Conservation (phyloP, 2,113 vertebrate species). For the Cyprinodon tularosa region DNA sequence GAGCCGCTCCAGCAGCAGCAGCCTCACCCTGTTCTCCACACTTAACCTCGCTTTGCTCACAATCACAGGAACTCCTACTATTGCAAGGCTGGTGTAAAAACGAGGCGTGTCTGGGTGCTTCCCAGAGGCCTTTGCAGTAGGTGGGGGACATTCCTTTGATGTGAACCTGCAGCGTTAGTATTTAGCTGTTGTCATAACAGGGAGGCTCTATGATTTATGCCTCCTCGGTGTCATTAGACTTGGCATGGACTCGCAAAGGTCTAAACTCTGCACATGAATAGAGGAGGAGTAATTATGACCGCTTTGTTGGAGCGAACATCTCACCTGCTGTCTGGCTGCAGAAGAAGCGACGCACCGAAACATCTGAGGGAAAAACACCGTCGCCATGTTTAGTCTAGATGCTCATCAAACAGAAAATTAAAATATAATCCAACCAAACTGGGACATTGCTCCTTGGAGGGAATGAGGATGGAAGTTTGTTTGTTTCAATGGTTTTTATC, state of each 20-base stretch:
- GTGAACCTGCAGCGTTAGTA: constrained; percentile 48
- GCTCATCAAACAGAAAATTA: not conserved
- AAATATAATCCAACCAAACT: too few species aligned
- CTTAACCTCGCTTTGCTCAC: constrained; percentile 27
- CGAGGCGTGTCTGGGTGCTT: constrained; percentile 43
- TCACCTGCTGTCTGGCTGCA: not conserved
- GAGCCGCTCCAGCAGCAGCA: not conserved
- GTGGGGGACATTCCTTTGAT: constrained; percentile 38
- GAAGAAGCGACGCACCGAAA: not conserved
- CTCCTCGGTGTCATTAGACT: not conserved
- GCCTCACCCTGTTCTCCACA: not conserved
- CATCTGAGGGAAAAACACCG: too few species aligned
- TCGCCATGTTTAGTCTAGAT: not conserved
- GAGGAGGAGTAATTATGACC: not conserved
- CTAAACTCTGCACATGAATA: not conserved
- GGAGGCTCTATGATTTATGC: constrained; percentile 17
- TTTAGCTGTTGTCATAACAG: constrained; percentile 30
- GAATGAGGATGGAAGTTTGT: too few species aligned
- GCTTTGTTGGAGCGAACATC: not conserved
- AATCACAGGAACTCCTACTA: constrained; percentile 14
- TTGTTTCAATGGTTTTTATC: too few species aligned
- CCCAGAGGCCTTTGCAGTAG: constrained; percentile 47
- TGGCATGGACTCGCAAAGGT: not conserved
- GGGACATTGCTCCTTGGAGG: too few species aligned
- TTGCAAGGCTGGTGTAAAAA: constrained; percentile 9